These are phyloP conservation scores for Germaria angustata DNA, from an alignment of 2,888 invertebrate species.

Conservation along the genomic window DNA sequence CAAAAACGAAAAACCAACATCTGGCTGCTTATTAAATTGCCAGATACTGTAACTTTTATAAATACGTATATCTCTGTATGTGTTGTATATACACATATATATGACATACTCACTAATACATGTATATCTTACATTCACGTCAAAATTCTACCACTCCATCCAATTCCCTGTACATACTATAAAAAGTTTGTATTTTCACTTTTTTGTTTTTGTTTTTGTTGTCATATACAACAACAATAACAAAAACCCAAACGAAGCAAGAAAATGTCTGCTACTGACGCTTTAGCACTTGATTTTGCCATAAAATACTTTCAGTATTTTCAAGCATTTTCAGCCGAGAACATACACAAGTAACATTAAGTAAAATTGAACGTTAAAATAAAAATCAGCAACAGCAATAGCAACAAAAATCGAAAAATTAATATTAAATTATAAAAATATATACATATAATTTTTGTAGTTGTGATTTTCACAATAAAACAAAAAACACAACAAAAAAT, in stretches of 20 bases:
- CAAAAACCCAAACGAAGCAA: slow-evolving; percentile 39
- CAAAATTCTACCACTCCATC: slow-evolving; percentile 48
- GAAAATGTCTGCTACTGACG: slow-evolving; percentile 57
- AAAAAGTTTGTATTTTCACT: slow-evolving; percentile 33
- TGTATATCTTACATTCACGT: slow-evolving; percentile 27
- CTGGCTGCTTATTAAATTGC: neutral
- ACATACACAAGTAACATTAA: slow-evolving; percentile 37
- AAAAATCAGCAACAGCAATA: neutral
- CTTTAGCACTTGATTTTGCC: slow-evolving; percentile 67
- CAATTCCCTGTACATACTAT: slow-evolving; percentile 24
- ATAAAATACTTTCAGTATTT: slow-evolving; percentile 68
- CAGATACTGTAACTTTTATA: neutral
- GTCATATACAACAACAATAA: slow-evolving; percentile 15
- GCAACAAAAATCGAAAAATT: neutral
- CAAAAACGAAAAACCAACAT: too few species aligned
- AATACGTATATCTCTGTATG: neutral
- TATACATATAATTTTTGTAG: too few species aligned
- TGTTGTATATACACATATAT: neutral
- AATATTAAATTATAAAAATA: neutral
- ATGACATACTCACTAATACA: neutral
- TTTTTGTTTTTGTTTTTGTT: slow-evolving; percentile 4
- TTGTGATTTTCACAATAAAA: neutral
- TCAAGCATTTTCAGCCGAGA: slow-evolving; percentile 64
- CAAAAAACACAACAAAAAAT: neutral
- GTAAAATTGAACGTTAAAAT: neutral